A percentile compares a stretch with the other conserved stretches of the same genome.
Evolutionary conservation across 2,888 invertebrate species (phyloP).

Genomic region (Hedya salicella): DNA sequence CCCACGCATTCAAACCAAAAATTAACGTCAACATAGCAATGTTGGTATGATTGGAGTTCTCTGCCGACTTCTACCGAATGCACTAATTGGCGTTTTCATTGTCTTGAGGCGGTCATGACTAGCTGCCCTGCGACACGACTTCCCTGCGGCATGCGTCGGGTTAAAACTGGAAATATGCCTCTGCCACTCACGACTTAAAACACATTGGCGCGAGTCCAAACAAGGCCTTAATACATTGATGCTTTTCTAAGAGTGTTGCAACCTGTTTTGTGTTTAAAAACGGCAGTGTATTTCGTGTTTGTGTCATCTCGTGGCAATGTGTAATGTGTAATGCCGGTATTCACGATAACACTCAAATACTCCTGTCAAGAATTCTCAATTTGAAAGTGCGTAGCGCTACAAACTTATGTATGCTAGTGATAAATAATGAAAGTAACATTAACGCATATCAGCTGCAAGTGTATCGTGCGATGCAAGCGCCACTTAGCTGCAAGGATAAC

Average conservation of each 20-base stretch:
- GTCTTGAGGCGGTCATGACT: constrained; percentile 36
- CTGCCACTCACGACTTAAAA: constrained; percentile 1
- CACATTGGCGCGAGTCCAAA: too few relatives aligned
- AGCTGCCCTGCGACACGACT: constrained; percentile 29
- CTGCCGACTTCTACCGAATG: constrained; percentile 30
- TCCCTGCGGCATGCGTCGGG: constrained; percentile 26
- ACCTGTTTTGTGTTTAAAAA: too few relatives aligned
- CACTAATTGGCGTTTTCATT: constrained; percentile 35
- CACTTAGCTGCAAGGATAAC: constrained; percentile 1
- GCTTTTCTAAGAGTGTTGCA: too few relatives aligned
- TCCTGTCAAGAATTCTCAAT: constrained; percentile 8
- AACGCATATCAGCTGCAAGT: not conserved
- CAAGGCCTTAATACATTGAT: too few relatives aligned
- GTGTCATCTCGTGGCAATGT: too few relatives aligned
- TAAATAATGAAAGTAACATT: not conserved
- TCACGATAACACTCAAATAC: not conserved
- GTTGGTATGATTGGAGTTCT: constrained; percentile 27
- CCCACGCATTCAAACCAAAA: constrained; percentile 31
- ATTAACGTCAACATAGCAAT: constrained; percentile 29
- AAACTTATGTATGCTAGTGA: constrained; percentile 5
- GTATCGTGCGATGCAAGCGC: not conserved
- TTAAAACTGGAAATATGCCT: constrained; percentile 23
- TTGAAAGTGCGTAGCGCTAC: constrained; percentile 31
- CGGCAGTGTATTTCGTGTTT: too few relatives aligned
- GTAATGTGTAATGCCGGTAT: too few relatives aligned